Base-by-base conservation (phyloP, 2,888 invertebrate species). In the Drosophila peninsularis region DNA sequence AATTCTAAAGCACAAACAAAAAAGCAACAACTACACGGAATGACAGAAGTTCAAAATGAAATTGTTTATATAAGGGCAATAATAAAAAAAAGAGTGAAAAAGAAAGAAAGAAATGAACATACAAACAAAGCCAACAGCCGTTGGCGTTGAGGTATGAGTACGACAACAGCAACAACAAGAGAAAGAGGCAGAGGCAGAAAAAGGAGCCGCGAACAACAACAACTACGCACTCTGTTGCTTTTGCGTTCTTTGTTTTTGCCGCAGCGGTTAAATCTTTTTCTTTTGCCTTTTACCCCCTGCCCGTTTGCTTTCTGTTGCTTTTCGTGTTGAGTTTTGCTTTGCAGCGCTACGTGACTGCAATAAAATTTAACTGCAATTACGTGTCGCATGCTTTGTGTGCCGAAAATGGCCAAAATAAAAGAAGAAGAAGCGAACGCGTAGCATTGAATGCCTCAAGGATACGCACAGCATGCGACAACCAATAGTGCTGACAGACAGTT, bases 361-460 rank as follows among this genome's bases (percentile, higher is more conserved):
- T 83, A 87, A 83, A 83, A 84, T 83, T 79, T 83, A 86, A 83
- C 83, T 83, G 87, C 82, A 83, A 81, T 79, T 83, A 83, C 83
- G 83, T 83, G 83, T 72, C 75, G 67, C 75, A 68, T 78, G 64
- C 61, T 64, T 58, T 71, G 55, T 71, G 36, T 65, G 50, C 58
- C 75, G 37, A 76, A 76, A 71, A 61, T 74, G 50, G 65, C 56
- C 61, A 56, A 45, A 34, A 56, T 24, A 27, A 71, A 71, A 19
- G 34, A 55, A 62, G 7, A 41, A 49, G 53, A 68, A 17, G 41
- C 34, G 61, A 55, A 24, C 50, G 52, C 60, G 50, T 56, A 62
- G 27, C 62, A 54, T 66, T 58, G 57, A 73, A 71, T 62, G 53
- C 47, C 57, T 78, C 74, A 78, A 78, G 78, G 78, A 78, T 78